phyloP scores from a whole-genome alignment of 2,888 invertebrate genomes.

The Ptychoptera albimana region DNA sequence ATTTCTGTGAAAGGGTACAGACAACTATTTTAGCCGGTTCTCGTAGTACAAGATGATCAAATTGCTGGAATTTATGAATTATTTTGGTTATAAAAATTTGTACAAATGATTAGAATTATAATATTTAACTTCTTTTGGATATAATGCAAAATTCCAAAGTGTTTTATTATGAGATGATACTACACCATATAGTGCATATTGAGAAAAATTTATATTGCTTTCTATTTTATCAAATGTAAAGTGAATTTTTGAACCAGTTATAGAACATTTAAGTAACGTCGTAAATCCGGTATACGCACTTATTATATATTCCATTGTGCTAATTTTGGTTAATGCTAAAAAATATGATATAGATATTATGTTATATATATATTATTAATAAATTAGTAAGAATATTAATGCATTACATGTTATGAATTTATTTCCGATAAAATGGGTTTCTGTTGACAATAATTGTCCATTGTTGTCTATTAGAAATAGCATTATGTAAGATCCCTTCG shows the following conservation, averaged over 20 bases:
- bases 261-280: too few relatives aligned
- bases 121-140: slow-evolving; percentile 17
- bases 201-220: too few relatives aligned
- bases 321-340: slow-evolving; percentile 16
- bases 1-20: too few relatives aligned
- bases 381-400: too few relatives aligned
- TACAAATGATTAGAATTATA: slow-evolving; percentile 3
- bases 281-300: slow-evolving; percentile 15
- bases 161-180: slow-evolving; percentile 16
- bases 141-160: slow-evolving; percentile 16
- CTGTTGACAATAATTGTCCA: slow-evolving; percentile 5
- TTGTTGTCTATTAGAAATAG: slow-evolving; percentile 15
- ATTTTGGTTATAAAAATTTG: slow-evolving; percentile 3
- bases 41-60: slow-evolving; percentile 15
- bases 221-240: too few relatives aligned
- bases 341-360: neutral
- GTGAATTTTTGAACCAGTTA: too few relatives aligned
- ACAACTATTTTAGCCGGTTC: slow-evolving; percentile 2
- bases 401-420: slow-evolving; percentile 6
- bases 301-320: slow-evolving; percentile 15
- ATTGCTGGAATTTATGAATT: slow-evolving; percentile 8
- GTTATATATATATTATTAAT: too few relatives aligned
- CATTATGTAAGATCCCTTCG: slow-evolving; percentile 20
- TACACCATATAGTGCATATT: slow-evolving; percentile 19
- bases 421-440: slow-evolving; percentile 3